phyloP scores from a whole-genome alignment of 2,797 vertebrate species.

The Octomys mimax region DNA sequence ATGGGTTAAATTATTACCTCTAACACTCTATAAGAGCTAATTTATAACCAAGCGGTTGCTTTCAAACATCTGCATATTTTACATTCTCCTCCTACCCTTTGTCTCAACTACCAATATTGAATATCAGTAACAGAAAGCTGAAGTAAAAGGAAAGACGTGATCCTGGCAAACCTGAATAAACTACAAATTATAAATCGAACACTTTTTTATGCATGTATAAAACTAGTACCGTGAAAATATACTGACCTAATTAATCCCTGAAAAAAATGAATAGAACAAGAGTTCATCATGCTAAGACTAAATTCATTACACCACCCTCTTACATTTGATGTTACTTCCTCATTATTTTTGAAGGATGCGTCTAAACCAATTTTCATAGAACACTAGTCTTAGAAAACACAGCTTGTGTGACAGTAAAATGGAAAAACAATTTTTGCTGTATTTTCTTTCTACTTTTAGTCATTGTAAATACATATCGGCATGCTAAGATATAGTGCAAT shows the following conservation, averaged over 20 bases:
- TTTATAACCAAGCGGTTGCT: background rate
- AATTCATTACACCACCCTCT: background rate
- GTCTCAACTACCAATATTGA: constrained; percentile 48
- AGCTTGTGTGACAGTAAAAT: background rate
- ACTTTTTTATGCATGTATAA: background rate
- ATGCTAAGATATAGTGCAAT: background rate
- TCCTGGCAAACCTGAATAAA: background rate
- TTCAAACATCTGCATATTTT: background rate
- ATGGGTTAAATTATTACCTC: background rate
- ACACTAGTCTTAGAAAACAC: background rate
- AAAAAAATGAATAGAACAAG: background rate
- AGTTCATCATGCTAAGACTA: background rate
- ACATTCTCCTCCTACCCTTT: background rate
- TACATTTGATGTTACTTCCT: background rate
- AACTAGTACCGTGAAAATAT: background rate
- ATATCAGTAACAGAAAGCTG: background rate
- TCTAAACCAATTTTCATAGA: background rate
- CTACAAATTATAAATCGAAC: background rate
- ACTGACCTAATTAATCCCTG: background rate
- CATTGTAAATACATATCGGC: background rate
- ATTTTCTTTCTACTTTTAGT: background rate
- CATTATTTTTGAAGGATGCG: constrained; percentile 8
- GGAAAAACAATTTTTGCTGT: background rate
- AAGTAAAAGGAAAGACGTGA: constrained; percentile 33
- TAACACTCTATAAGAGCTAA: background rate